Evolutionary conservation across 2,113 vertebrate species (phyloP), one percentile per base, ranked within the genome.

Genomic region (Gobio gobio): DNA sequence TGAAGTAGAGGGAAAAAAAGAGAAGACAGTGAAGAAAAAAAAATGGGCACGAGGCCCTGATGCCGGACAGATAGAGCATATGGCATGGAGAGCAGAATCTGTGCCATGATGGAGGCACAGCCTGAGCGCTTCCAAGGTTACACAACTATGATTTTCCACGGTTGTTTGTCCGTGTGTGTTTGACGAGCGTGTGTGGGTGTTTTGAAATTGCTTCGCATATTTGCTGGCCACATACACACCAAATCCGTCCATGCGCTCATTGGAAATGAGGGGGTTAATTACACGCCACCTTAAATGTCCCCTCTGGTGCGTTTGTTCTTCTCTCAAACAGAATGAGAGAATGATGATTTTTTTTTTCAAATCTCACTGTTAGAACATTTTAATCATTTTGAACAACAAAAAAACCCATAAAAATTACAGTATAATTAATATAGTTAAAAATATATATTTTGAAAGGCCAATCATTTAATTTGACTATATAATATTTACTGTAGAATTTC

Each of bases 1-100:
- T 99, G 91, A 82, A 96, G 95, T 93, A 84, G 49, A 49, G 18
- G 45, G 51, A 56, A 81, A 18, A 20, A 82, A 54, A 82, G 70
- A 86, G 78, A 77, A 76, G 20, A 58, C 8, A 36, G 43, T 75
- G 54, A 26, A 51, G 75, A 24, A 76, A 49, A 85, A 40, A 43
- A 79, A 72, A 29, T 51, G 61, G 61, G 78, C 78, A 81, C 20
- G n/a, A 49, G 64, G 80, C 63, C 80, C 80, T 36, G 33, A 83
- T 58, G 49, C 81, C 66, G 33, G 58, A 70, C 45, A 40, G 59
- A 86, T 81, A 81, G 54, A 81, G 43, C 84, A 86, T 86, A 87
- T 81, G 77, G 78, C 61, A 73, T 10, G 36, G 82, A 63, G 56
- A 87, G 29, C 16, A 70, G 47, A 81, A 64, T 63, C 54, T 64